Conservation (phyloP, 1,140 invertebrate genomes). For the Nephotettix cincticeps region DNA sequence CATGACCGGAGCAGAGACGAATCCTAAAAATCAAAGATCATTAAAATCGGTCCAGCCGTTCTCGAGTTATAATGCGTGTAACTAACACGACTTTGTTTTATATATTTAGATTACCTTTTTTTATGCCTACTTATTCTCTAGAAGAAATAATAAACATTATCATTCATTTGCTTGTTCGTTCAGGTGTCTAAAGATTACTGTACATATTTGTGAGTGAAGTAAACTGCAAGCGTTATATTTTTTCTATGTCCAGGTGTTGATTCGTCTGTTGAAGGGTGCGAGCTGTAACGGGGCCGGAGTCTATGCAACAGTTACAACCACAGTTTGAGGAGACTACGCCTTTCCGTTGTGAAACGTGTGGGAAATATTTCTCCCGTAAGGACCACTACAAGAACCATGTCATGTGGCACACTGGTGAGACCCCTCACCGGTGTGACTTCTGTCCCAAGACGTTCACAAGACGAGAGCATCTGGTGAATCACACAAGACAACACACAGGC, state of each 20-base stretch:
- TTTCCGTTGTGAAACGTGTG: slow-evolving; percentile 60
- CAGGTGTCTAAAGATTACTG: not conserved
- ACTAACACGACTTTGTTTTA: too few species aligned
- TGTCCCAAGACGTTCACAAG: slow-evolving; percentile 81
- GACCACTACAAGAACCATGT: slow-evolving; percentile 66
- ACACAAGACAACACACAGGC: slow-evolving; percentile 72
- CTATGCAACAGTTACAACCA: slow-evolving; percentile 19
- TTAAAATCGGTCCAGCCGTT: too few species aligned
- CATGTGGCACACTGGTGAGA: slow-evolving; percentile 68
- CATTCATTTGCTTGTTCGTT: too few species aligned
- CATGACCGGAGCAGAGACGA: too few species aligned
- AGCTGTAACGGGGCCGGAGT: not conserved
- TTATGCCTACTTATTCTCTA: too few species aligned
- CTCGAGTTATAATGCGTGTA: too few species aligned
- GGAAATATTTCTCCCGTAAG: slow-evolving; percentile 64
- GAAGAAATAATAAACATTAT: too few species aligned
- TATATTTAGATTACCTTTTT: too few species aligned
- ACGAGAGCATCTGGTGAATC: slow-evolving; percentile 78
- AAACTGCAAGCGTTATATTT: slow-evolving; percentile 4
- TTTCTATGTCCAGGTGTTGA: slow-evolving; percentile 25
- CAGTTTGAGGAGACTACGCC: slow-evolving; percentile 55
- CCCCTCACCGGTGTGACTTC: slow-evolving; percentile 75
- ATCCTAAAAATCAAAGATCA: too few species aligned
- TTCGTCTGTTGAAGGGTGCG: slow-evolving; percentile 24
- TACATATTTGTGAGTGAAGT: not conserved